Conservation (phyloP, 2,888 invertebrate species). For the Choristoneura rosaceana region DNA sequence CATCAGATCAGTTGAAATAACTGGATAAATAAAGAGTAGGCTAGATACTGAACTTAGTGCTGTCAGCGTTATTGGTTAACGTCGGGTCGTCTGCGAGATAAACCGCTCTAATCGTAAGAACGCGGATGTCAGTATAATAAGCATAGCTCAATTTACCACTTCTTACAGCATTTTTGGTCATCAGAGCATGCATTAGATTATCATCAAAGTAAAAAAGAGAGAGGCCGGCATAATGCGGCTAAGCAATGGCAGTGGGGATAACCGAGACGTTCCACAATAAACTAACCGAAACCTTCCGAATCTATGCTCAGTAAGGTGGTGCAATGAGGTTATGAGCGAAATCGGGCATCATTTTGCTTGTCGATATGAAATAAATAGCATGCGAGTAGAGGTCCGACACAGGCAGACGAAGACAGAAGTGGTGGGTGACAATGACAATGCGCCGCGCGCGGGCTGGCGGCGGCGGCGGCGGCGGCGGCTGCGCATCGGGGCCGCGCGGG, state of each 20-base stretch:
- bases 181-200: slow-evolving; percentile 41
- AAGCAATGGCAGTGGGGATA: neutral
- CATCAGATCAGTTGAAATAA: neutral
- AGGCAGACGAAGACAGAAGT: neutral
- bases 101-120: slow-evolving; percentile 8
- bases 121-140: slow-evolving; percentile 34
- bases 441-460: slow-evolving; percentile 10
- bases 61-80: neutral
- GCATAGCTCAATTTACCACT: slow-evolving; percentile 34
- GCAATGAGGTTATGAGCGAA: neutral
- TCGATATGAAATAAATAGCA: neutral
- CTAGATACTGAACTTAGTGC: neutral
- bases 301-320: neutral
- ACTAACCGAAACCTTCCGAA: neutral
- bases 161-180: slow-evolving; percentile 40
- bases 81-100: neutral
- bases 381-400: neutral
- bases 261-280: slow-evolving; percentile 16
- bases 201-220: slow-evolving; percentile 34
- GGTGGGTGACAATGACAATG: slow-evolving; percentile 31
- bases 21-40: neutral
- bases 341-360: neutral
- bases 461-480: slow-evolving; percentile 32
- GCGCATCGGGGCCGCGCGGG: slow-evolving; percentile 40
- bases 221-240: slow-evolving; percentile 6